Evolutionary conservation across 2,797 vertebrate genomes (phyloP).

Genomic region (Cygnus olor): DNA sequence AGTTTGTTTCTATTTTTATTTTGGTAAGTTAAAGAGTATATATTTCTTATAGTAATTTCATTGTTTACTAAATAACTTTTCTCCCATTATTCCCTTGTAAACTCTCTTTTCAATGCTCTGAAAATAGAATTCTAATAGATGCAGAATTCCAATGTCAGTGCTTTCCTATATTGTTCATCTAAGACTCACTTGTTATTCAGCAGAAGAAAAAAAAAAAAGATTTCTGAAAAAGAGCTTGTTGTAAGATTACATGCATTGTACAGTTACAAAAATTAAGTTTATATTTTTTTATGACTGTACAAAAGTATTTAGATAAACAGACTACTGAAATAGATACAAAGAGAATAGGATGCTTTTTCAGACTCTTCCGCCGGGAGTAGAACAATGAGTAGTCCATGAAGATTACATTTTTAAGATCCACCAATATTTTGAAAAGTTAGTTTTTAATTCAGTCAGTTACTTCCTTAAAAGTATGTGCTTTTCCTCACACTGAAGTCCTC

Average conservation of each 20-base stretch:
- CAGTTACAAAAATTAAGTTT: neutral
- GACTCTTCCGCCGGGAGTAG: neutral
- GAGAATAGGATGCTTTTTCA: neutral
- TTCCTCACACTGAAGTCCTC: neutral
- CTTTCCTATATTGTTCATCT: neutral
- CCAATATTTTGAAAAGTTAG: neutral
- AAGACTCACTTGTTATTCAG: neutral
- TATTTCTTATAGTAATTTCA: neutral
- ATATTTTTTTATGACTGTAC: neutral
- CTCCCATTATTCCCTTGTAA: neutral
- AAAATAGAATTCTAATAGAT: neutral
- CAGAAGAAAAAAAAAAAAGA: neutral
- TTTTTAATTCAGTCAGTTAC: neutral
- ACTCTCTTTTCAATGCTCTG: neutral
- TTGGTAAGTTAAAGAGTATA: neutral
- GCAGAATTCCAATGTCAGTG: neutral
- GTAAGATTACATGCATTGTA: neutral
- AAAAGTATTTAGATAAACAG: neutral
- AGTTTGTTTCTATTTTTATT: neutral
- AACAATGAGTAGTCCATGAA: neutral
- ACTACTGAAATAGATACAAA: neutral
- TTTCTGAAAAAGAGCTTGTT: neutral
- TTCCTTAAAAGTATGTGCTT: neutral
- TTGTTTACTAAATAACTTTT: neutral
- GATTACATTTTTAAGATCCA: neutral